Base-by-base conservation (phyloP, 2,797 vertebrate species). In the Chromobotia macracanthus region DNA sequence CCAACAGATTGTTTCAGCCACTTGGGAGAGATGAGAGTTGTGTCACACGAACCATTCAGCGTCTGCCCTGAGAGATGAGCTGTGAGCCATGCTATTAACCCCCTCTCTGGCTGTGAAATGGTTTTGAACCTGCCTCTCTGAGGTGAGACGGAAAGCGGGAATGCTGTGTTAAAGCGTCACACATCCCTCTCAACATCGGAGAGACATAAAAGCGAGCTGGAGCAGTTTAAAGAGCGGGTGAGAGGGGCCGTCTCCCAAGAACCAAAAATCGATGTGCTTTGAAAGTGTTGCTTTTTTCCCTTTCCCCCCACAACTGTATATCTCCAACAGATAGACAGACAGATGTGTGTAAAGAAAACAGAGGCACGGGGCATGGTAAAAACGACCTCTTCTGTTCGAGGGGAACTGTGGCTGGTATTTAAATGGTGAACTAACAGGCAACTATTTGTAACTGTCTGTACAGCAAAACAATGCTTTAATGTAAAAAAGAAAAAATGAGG, bases 1-100 rank as follows among this genome's bases (percentile, higher is more conserved):
- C 71, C 48, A 68, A 72, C 78, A 84, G 84, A 86, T 86, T 76
- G 83, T 85, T 86, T 83, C 80, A 82, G 76, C 72, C 79, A 67
- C 65, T 83, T 72, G 80, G 79, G 77, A 77, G 77, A 79, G 79
- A 84, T 68, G 56, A 70, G 56, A 60, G 75, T 77, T 72, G 79
- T 82, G 83, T 78, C 67, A 80, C 78, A 72, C 64, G 66, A 69
- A 72, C 68, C 72, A 77, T 83, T 82, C 79, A 80, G 80, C 71
- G 55, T 73, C 60, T 80, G 84, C 77, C 79, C 84, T 83, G 65
- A 60, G 74, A 83, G 77, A 80, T 44, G 50, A 72, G 73, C 77
- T n/a, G 71, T 23, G 55, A 80, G 67, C 51, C 70, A 71, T 53
- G 73, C 77, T 77, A 84, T 77, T 84, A 84, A 86, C 86, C 85